Evolutionary conservation across 2,113 vertebrate species (phyloP).

Genomic region (Lontra canadensis): DNA sequence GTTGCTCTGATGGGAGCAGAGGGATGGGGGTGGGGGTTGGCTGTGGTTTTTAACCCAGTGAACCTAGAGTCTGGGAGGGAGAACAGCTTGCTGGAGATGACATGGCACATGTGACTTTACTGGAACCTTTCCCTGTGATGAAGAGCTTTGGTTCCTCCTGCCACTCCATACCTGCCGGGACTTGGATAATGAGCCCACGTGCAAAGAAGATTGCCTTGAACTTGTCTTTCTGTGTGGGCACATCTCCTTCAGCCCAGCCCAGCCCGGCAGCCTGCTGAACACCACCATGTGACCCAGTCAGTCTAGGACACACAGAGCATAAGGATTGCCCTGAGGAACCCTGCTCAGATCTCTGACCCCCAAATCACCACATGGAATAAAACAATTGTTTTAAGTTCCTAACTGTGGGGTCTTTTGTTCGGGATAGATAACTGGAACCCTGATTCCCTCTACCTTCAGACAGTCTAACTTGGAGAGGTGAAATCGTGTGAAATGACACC

Average conservation of each 20-base stretch:
- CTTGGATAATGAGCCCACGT: fast-evolving
- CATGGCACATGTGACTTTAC: fast-evolving
- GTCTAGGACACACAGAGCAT: fast-evolving
- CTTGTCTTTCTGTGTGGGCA: neutral
- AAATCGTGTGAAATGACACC: neutral
- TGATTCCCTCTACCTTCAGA: too few relatives aligned
- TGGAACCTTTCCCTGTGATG: neutral
- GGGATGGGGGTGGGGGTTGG: fast-evolving
- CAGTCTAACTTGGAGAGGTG: neutral
- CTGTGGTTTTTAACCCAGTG: neutral
- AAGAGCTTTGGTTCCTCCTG: too few relatives aligned
- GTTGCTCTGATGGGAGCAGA: neutral
- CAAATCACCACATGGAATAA: neutral
- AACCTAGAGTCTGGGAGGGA: too few relatives aligned
- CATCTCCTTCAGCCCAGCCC: neutral
- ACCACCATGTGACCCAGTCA: too few relatives aligned
- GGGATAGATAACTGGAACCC: neutral
- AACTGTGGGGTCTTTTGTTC: neutral
- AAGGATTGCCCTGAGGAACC: fast-evolving
- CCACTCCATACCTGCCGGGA: fast-evolving
- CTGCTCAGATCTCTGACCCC: neutral
- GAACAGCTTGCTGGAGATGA: neutral
- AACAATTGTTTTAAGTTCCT: neutral
- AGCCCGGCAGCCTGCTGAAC: neutral
- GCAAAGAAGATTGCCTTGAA: fast-evolving